Percentiles rank a stretch among this genome's conserved stretches.
phyloP scores from a whole-genome alignment of 2,113 vertebrate genomes.

The Bos taurus region DNA sequence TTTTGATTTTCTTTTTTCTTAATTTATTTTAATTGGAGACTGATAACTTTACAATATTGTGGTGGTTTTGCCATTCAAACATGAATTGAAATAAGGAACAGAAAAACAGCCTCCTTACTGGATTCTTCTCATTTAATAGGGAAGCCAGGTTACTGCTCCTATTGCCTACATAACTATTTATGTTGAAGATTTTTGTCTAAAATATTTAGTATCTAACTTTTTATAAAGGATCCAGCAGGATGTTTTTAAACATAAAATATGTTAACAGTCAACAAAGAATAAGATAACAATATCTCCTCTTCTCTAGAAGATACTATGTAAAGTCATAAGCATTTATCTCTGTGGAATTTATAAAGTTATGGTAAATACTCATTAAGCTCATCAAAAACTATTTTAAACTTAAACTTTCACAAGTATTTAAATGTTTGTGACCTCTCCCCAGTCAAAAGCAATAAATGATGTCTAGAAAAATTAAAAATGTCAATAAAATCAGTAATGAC shows the following conservation, averaged over 20 bases:
- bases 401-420: constrained; percentile 24
- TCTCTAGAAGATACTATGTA: neutral
- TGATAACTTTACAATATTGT: neutral
- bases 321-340: neutral
- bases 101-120: neutral
- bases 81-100: neutral
- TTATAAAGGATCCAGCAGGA: neutral
- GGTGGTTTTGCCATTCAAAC: neutral
- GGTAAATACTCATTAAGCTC: neutral
- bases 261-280: neutral
- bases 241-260: neutral
- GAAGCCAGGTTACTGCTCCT: neutral
- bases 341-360: neutral
- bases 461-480: neutral
- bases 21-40: neutral
- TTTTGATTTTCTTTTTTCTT: neutral
- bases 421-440: neutral
- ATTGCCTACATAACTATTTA: neutral
- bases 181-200: neutral
- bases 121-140: neutral
- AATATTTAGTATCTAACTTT: neutral
- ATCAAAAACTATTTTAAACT: neutral
- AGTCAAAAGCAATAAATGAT: neutral
- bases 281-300: neutral
- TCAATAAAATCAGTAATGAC: neutral